Base-by-base conservation (phyloP, 2,888 invertebrate genomes). In the Tachina lurida region DNA sequence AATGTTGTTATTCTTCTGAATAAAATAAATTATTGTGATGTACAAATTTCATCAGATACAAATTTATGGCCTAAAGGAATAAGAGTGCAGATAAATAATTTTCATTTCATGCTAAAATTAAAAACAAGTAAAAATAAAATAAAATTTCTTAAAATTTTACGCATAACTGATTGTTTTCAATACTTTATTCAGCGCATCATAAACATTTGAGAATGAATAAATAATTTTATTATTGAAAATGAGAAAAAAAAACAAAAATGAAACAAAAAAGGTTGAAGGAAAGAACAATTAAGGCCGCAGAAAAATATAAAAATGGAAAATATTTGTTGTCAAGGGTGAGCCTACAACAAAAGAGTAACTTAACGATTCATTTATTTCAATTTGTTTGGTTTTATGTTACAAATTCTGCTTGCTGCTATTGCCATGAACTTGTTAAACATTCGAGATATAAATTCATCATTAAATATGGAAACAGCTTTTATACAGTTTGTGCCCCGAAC, bases 321-420 rank as follows among this genome's bases (percentile, higher is more conserved):
- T 39, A 47, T n/a, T 52, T 52, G 62, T 22, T 49, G 8, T 31
- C 2, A 17, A 15, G 15, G 4, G 10, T 41, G 45, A 65, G 17
- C 1, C 47, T n/a, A 45, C 10, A 74, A 45, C 10, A 74, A 52
- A 62, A n/a, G 49, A 52, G 43, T 7, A 52, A 63, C 63, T 56
- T 76, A 31, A 67, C 65, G 67, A 54, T 17, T 45, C 56, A 45
- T 56, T 17, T 43, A 22, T 63, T 62, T 49, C 49, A 63, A 41
- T 74, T 63, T 43, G 43, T 41, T 10, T 63, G 22, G 49, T 52
- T 49, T 10, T 43, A 63, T 22, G 41, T 41, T 43, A 22, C 39
- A 15, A 49, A 49, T 62, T 39, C 45, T 47, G 13, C 7, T 9
- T 60, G n/a, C 43, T 56, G 19, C 22, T 45, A 41, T 52, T 49